Conservation (phyloP, 2,888 invertebrate genomes). For the Pomacea canaliculata region DNA sequence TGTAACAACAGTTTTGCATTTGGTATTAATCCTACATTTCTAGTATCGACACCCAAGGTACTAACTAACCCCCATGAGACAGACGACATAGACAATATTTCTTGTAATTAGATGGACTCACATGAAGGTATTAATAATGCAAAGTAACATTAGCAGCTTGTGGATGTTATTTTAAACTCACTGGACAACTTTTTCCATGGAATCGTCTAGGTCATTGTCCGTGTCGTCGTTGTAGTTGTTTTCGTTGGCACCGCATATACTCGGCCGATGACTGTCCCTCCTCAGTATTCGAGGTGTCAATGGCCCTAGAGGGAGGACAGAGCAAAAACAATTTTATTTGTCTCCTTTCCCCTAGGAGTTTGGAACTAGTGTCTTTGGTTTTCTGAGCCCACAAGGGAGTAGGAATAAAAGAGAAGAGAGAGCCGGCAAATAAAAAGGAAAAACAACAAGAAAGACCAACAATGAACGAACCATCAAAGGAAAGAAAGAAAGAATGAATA, state of each 20-base stretch:
- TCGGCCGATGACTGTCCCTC: conserved; percentile 53
- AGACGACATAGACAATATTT: too few species aligned
- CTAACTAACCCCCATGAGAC: too few species aligned
- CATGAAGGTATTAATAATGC: too few species aligned
- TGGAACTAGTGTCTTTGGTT: not conserved
- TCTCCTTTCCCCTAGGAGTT: not conserved
- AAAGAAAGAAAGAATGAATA: too few species aligned
- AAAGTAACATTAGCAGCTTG: too few species aligned
- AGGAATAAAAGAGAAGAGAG: not conserved
- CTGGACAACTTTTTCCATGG: conserved; percentile 55
- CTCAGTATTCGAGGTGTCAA: conserved; percentile 45
- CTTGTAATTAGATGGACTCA: too few species aligned
- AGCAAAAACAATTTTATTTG: not conserved
- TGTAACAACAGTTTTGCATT: too few species aligned
- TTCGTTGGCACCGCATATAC: conserved; percentile 39
- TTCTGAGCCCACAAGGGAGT: too few species aligned
- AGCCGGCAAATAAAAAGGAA: not conserved
- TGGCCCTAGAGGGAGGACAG: not conserved
- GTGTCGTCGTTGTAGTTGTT: conserved; percentile 52
- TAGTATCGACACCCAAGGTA: too few species aligned
- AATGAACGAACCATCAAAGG: too few species aligned
- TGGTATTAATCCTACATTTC: too few species aligned
- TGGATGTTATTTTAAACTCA: conserved; percentile 34
- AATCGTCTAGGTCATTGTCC: conserved; percentile 56
- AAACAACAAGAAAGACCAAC: not conserved